Evolutionary conservation across 2,888 invertebrate genomes (phyloP), one percentile per base, ranked within the genome.

Genomic region (Selenia dentaria): DNA sequence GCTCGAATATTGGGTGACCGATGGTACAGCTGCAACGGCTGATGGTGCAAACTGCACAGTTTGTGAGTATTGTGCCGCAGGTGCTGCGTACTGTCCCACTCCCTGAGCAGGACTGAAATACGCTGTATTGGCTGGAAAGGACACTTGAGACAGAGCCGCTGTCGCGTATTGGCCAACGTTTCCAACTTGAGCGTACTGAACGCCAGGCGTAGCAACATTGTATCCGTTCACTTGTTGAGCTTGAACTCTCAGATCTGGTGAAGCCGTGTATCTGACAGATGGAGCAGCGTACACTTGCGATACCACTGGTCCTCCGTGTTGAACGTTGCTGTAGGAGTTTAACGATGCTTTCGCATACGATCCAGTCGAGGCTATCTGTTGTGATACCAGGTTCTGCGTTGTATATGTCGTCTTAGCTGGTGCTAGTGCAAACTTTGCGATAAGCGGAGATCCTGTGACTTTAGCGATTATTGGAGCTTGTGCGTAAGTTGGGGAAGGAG

Each of bases 401-500:
- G 77, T 67, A 31, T 78, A 83, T 8, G 76, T 62, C 11, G 80
- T 79, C 50, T 74, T 84, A 2, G 77, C 66, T n/a, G 84, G 80
- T 9, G 83, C 64, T 25, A 79, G 22, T 9, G 85, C 62, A 57
- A 77, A 83, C 60, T 76, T 79, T 6, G 88, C 83, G 26, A 86
- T 77, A 2, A 91, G 64, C n/a, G 91, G 85, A 37, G 91, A 80
- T 37, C 90, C 79, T 10, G 92, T 82, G 45, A 89, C 75, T 82
- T 91, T 85, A 13, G 92, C 75, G 54, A 90, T 74, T 38, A 91
- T 88, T n/a, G 91, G 91, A n/a, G 90, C 91, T 65, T 90, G 89
- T 13, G 89, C 89, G 52, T 91, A 92, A 3, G 88, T 86, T 12
- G 82, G 80, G 44, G 68, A 67, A 0, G 91, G 89, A 13, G 72